Percentiles rank a stretch among this genome's conserved stretches.
Conservation (phyloP, 2,888 invertebrate species). For the Polydrusus cervinus region DNA sequence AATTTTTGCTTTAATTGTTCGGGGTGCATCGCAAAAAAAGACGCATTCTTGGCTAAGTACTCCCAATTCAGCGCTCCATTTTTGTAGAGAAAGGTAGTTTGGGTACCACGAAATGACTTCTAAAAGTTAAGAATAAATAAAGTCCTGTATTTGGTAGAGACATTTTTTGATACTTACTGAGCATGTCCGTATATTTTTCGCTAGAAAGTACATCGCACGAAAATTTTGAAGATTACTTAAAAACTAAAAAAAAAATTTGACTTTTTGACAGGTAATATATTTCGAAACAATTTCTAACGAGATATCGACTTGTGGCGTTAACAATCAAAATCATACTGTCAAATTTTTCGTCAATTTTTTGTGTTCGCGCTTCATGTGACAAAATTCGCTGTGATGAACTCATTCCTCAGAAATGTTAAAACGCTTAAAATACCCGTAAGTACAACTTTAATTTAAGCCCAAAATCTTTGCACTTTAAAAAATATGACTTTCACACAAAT, state of each 20-base stretch:
- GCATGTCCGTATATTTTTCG: slow-evolving; percentile 44
- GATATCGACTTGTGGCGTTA: slow-evolving; percentile 44
- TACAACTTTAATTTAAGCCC: slow-evolving; percentile 25
- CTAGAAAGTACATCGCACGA: slow-evolving; percentile 54
- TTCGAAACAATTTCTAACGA: slow-evolving; percentile 15
- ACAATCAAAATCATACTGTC: slow-evolving; percentile 56
- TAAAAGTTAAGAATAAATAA: slow-evolving; percentile 8
- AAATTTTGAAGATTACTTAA: slow-evolving; percentile 41
- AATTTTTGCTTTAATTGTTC: slow-evolving; percentile 57
- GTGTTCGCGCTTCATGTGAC: slow-evolving; percentile 56
- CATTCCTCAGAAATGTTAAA: slow-evolving; percentile 59
- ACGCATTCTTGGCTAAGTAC: slow-evolving; percentile 41
- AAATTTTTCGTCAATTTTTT: slow-evolving; percentile 58
- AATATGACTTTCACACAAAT: not conserved
- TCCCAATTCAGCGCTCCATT: slow-evolving; percentile 37
- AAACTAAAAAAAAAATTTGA: slow-evolving; percentile 34
- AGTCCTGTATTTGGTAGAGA: not conserved
- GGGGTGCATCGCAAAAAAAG: slow-evolving; percentile 53
- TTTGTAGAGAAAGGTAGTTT: slow-evolving; percentile 17
- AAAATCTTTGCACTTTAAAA: not conserved
- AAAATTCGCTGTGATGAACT: slow-evolving; percentile 61
- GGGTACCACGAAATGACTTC: not conserved
- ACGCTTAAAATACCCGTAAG: slow-evolving; percentile 59
- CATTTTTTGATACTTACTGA: slow-evolving; percentile 46
- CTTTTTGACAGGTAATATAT: slow-evolving; percentile 31